These are phyloP conservation scores for Pyralis farinalis DNA, from an alignment of 2,888 invertebrate genomes.

Conservation along the genomic window DNA sequence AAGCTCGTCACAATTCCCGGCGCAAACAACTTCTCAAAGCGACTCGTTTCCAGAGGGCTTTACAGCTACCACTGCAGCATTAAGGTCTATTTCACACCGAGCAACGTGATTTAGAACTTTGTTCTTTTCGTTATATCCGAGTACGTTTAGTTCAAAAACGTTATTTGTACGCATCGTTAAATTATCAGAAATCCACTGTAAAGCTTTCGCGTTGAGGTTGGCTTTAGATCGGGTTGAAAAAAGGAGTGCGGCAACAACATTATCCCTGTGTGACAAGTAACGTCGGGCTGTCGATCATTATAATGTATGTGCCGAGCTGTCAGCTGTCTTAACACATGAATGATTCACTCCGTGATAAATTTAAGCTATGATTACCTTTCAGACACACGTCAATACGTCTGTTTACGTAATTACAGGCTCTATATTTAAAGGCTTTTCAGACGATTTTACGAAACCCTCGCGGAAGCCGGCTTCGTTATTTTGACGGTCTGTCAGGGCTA, in stretches of 20 bases:
- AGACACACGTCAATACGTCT: constrained; percentile 75
- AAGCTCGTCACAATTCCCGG: constrained; percentile 55
- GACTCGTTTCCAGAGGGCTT: constrained; percentile 34
- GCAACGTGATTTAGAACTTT: constrained; percentile 50
- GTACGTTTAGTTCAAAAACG: constrained; percentile 42
- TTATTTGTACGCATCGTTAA: constrained; percentile 25
- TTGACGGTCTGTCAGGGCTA: constrained; percentile 49
- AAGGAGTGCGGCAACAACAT: constrained; percentile 69
- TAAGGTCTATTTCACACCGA: constrained; percentile 48
- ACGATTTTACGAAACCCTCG: constrained; percentile 51
- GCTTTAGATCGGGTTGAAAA: constrained; percentile 20
- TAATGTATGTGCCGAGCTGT: constrained; percentile 79
- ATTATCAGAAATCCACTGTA: constrained; percentile 25
- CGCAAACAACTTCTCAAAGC: constrained; percentile 50
- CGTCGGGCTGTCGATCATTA: constrained; percentile 79
- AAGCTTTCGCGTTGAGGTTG: constrained; percentile 17
- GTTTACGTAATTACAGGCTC: constrained; percentile 73
- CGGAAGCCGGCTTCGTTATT: constrained; percentile 58
- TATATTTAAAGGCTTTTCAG: constrained; percentile 60
- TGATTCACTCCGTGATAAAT: constrained; percentile 80
- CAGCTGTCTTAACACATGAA: constrained; percentile 78
- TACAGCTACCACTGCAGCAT: constrained; percentile 34
- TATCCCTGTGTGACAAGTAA: constrained; percentile 77
- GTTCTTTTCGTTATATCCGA: constrained; percentile 72
- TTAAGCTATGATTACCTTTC: constrained; percentile 80